phyloP scores from a whole-genome alignment of 1,140 invertebrate genomes.

The Platyscapa corneri region DNA sequence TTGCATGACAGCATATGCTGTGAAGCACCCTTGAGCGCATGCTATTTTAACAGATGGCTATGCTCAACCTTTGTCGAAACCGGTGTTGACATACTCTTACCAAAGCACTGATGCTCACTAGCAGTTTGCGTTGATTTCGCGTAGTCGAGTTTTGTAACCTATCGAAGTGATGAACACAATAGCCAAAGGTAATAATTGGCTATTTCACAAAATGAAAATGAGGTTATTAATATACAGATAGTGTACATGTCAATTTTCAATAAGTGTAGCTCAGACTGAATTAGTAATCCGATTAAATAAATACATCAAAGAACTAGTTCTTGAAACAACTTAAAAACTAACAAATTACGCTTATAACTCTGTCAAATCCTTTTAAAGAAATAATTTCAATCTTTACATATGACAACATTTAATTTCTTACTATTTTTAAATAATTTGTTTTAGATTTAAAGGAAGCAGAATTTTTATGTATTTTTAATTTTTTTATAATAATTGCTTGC shows the following conservation, averaged over 20 bases:
- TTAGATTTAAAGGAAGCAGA: too few relatives aligned
- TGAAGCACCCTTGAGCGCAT: neutral
- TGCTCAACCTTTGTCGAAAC: constrained; percentile 13
- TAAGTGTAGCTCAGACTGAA: neutral
- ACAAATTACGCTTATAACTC: neutral
- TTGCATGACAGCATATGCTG: neutral
- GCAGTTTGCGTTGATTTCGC: constrained; percentile 2
- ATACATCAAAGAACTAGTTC: neutral
- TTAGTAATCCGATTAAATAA: neutral
- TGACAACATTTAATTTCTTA: too few relatives aligned
- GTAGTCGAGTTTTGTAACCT: neutral
- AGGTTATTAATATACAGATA: neutral
- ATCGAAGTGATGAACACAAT: neutral
- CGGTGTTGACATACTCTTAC: constrained; percentile 9
- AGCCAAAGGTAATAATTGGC: neutral
- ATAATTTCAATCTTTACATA: too few relatives aligned
- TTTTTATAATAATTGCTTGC: too few relatives aligned
- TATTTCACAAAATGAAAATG: neutral
- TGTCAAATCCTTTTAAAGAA: neutral
- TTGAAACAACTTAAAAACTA: constrained; percentile 1
- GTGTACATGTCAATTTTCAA: neutral
- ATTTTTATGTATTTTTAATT: too few relatives aligned
- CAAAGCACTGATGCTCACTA: neutral
- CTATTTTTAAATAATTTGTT: too few relatives aligned
- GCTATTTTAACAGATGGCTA: neutral